phyloP scores from a whole-genome alignment of 2,113 vertebrate species.

The Coryphaenoides rupestris region DNA sequence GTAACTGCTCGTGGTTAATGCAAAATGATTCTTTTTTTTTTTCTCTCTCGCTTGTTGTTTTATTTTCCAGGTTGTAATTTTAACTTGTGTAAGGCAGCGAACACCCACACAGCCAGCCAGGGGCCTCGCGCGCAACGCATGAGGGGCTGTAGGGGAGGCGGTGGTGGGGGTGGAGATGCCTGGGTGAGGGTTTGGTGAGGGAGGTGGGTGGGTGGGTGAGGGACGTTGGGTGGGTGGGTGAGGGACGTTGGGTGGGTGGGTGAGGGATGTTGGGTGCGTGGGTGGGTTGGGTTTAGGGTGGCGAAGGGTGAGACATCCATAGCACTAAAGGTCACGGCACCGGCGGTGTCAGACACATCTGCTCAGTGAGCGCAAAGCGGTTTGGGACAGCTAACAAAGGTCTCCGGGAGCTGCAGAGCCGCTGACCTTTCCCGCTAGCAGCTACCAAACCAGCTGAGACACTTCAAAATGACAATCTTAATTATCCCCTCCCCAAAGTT shows the following conservation, averaged over 20 bases:
- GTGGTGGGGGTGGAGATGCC: too few species aligned
- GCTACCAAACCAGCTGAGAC: conserved; percentile 49
- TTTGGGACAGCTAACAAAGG: conserved; percentile 68
- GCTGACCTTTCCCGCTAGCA: conserved; percentile 68
- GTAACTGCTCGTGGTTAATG: conserved; percentile 38
- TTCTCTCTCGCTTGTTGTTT: not conserved
- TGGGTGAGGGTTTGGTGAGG: too few species aligned
- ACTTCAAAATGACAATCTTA: conserved; percentile 67
- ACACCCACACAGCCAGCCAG: conserved; percentile 35
- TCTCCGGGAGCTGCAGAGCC: conserved; percentile 56
- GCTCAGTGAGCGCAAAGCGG: conserved; percentile 60
- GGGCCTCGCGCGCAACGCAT: conserved; percentile 34
- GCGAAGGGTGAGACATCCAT: conserved; percentile 53
- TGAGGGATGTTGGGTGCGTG: conserved; percentile 21
- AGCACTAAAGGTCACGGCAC: conserved; percentile 68
- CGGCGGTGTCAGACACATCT: conserved; percentile 64
- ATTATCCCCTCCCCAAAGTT: conserved; percentile 53
- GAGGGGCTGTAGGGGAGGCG: conserved; percentile 5
- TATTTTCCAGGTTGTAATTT: conserved; percentile 8
- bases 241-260: conserved; percentile 9
- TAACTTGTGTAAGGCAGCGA: conserved; percentile 21
- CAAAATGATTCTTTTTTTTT: conserved; percentile 17
- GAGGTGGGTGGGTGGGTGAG: too few species aligned
- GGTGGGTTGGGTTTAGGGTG: conserved; percentile 17
- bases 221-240: too few species aligned